Percentiles rank a stretch among this genome's conserved stretches.
Evolutionary conservation across 2,888 invertebrate species (phyloP).

Genomic region (Leptopterna dolabrata): DNA sequence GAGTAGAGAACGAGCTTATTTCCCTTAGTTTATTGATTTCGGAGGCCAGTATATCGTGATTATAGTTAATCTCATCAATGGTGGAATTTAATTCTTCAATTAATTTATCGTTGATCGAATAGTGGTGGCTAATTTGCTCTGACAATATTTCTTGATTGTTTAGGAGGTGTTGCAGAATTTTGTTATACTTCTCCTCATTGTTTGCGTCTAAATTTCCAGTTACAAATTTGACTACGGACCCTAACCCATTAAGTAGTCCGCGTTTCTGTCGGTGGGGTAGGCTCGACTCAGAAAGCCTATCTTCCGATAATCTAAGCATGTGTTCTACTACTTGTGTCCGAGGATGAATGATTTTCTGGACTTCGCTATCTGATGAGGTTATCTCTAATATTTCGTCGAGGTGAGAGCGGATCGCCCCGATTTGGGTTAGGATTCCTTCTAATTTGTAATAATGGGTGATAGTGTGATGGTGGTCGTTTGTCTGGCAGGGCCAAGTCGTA

Average conservation of each 20-base stretch:
- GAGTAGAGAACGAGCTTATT: not conserved
- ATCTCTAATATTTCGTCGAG: not conserved
- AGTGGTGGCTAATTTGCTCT: too few species aligned
- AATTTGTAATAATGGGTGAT: constrained; percentile 1
- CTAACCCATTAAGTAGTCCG: too few species aligned
- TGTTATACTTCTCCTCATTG: too few species aligned
- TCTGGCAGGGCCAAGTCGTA: not conserved
- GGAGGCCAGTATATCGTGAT: too few species aligned
- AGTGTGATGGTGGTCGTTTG: not conserved
- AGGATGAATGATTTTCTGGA: constrained; percentile 24
- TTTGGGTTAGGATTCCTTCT: not conserved
- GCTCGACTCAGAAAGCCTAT: not conserved
- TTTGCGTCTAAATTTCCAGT: too few species aligned
- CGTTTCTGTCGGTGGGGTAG: not conserved
- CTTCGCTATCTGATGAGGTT: not conserved
- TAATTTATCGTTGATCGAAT: too few species aligned
- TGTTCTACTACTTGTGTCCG: not conserved
- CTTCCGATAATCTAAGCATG: not conserved
- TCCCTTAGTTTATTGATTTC: not conserved
- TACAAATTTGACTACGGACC: too few species aligned
- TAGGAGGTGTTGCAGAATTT: not conserved
- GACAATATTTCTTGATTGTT: not conserved
- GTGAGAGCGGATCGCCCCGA: not conserved
- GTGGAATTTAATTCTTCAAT: too few species aligned
- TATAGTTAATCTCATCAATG: too few species aligned